A percentile compares a stretch with the other conserved stretches of the same genome.
Conservation (phyloP, 2,888 invertebrate species). For the Ommatoiulus sabulosus region DNA sequence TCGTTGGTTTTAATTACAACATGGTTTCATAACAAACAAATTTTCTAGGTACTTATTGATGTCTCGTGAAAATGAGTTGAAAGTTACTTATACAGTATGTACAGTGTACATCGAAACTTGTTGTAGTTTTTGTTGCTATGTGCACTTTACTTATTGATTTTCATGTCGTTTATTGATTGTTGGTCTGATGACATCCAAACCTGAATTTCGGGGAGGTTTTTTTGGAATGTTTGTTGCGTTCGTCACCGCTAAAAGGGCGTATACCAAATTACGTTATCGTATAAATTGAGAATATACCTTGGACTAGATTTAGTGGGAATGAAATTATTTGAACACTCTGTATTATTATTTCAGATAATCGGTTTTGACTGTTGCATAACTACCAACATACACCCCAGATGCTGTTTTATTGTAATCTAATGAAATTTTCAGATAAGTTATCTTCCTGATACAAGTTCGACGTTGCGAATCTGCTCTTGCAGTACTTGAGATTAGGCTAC, state of each 20-base stretch:
- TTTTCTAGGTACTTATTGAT: too few relatives aligned
- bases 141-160: too few relatives aligned
- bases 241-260: background rate
- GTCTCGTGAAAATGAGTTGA: too few relatives aligned
- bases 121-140: too few relatives aligned
- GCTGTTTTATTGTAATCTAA: background rate
- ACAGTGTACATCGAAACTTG: too few relatives aligned
- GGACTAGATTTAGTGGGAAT: background rate
- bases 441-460: background rate
- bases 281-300: background rate
- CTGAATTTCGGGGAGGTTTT: too few relatives aligned
- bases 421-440: background rate
- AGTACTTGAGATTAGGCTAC: background rate
- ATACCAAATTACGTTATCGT: background rate
- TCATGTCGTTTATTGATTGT: background rate
- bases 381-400: background rate
- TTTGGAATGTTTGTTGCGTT: too few relatives aligned
- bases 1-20: too few relatives aligned
- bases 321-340: background rate
- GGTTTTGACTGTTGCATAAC: background rate
- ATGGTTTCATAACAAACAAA: too few relatives aligned
- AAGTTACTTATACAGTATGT: too few relatives aligned
- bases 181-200: background rate
- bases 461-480: background rate
- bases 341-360: background rate